Percentiles rank a stretch among this genome's conserved stretches.
Conservation (phyloP, 1,140 invertebrate species). For the Megalopta genalis region DNA sequence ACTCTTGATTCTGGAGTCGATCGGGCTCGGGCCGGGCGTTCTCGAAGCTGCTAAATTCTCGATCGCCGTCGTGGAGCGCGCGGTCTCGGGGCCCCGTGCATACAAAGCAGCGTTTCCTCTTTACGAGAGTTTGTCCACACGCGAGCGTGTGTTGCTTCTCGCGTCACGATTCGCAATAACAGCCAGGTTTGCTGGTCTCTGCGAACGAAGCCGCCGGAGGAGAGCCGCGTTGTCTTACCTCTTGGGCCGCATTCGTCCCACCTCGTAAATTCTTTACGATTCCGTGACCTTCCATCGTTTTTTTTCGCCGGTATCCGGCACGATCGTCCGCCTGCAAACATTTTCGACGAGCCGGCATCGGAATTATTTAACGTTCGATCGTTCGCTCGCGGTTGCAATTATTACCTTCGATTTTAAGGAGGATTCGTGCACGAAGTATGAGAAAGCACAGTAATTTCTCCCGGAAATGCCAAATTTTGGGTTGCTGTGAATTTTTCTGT, state of each 20-base stretch:
- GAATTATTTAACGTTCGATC: too few species aligned
- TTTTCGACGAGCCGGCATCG: too few species aligned
- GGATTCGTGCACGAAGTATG: too few species aligned
- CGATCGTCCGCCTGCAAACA: not conserved
- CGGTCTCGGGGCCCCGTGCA: not conserved
- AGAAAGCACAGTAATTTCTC: too few species aligned
- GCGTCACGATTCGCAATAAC: slow-evolving; percentile 46
- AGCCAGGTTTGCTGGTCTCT: not conserved
- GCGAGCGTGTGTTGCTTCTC: slow-evolving; percentile 11
- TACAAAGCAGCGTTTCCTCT: slow-evolving; percentile 27
- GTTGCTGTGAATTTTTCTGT: too few species aligned
- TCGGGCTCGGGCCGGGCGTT: not conserved
- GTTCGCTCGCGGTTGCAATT: too few species aligned
- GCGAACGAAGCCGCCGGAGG: slow-evolving; percentile 9
- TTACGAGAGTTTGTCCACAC: slow-evolving; percentile 21
- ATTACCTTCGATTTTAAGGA: too few species aligned
- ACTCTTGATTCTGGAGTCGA: not conserved
- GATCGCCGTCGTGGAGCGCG: slow-evolving; percentile 5
- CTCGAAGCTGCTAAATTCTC: slow-evolving; percentile 5
- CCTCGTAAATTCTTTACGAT: slow-evolving; percentile 67
- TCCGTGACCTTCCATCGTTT: slow-evolving; percentile 41
- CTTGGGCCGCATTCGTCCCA: slow-evolving; percentile 19
- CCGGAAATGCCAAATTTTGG: too few species aligned
- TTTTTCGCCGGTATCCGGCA: not conserved
- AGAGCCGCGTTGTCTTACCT: not conserved